phyloP scores from a whole-genome alignment of 2,797 vertebrate species.

The Danio choprae region DNA sequence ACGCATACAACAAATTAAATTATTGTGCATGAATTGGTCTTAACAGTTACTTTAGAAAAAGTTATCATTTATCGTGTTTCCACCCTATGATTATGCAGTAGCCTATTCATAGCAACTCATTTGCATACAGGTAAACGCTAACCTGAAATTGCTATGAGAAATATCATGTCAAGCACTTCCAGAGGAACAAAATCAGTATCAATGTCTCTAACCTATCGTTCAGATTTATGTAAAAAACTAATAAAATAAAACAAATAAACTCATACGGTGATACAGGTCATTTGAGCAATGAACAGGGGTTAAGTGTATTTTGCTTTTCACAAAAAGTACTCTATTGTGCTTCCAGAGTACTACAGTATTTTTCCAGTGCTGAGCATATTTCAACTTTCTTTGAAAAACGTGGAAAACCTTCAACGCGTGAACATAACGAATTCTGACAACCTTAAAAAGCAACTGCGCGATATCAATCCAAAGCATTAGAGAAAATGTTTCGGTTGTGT shows the following conservation, averaged over 20 bases:
- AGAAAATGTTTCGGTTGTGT: background rate
- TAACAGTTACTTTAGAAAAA: no score
- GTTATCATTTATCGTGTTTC: background rate
- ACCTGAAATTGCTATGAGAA: background rate
- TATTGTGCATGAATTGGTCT: background rate
- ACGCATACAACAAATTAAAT: background rate
- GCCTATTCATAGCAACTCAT: background rate
- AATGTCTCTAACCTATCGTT: background rate
- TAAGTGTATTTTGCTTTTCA: background rate
- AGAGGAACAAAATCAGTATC: background rate
- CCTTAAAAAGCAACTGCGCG: conserved; percentile 1
- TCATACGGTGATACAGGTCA: background rate
- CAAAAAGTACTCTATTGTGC: background rate
- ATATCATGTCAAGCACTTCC: background rate
- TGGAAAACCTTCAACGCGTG: background rate
- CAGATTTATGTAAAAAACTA: background rate
- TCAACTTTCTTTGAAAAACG: background rate
- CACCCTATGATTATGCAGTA: background rate
- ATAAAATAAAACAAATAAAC: background rate
- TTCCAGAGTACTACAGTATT: background rate
- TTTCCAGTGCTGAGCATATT: background rate
- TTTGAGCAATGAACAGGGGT: background rate
- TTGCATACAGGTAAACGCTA: conserved; percentile 33
- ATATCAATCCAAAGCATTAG: background rate
- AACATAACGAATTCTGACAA: background rate